Conservation (phyloP, 2,113 vertebrate genomes). For the Pelobates fuscus region DNA sequence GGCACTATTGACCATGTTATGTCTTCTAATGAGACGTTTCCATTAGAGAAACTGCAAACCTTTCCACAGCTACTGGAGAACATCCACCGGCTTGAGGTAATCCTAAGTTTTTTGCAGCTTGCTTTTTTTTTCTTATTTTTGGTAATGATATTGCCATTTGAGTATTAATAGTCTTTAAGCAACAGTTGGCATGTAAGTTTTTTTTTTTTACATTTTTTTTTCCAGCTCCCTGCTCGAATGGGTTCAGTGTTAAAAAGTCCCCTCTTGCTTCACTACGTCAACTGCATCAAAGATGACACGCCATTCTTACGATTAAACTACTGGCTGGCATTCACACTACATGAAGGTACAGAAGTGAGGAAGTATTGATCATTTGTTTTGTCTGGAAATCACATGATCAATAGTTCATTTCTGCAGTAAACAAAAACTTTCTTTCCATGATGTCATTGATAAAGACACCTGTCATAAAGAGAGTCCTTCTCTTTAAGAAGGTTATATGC, state of each 20-base stretch:
- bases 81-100: slow-evolving; percentile 83
- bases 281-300: slow-evolving; percentile 84
- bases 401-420: no score
- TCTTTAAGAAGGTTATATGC: no score
- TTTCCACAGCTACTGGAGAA: slow-evolving; percentile 85
- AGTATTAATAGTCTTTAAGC: no score
- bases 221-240: slow-evolving; percentile 91
- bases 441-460: no score
- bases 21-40: slow-evolving; percentile 54
- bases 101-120: no score
- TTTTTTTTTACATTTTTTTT: slow-evolving; percentile 8
- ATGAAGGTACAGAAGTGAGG: slow-evolving; percentile 76
- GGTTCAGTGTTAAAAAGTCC: slow-evolving; percentile 83
- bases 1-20: background rate
- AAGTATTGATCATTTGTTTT: background rate
- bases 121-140: no score
- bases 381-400: background rate
- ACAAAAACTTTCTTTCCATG: no score
- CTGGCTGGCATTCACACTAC: slow-evolving; percentile 85
- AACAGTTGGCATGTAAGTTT: no score
- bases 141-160: no score
- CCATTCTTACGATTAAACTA: slow-evolving; percentile 84
- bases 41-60: slow-evolving; percentile 77
- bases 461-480: no score
- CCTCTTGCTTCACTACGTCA: slow-evolving; percentile 86